Conservation (phyloP, 2,888 invertebrate species). For the Phengaris arion region DNA sequence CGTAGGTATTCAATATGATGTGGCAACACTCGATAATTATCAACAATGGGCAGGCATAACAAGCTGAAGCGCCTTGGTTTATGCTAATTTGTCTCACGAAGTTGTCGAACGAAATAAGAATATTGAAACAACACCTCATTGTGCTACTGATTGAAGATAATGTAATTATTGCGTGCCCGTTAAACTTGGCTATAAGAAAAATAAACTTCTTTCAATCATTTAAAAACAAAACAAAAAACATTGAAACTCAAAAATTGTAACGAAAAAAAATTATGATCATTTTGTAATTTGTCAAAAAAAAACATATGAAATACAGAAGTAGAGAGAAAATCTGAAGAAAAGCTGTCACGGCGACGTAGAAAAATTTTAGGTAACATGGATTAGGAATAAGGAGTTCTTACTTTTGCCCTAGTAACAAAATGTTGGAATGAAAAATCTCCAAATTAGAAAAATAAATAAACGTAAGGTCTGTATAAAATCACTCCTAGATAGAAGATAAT, state of each 20-base stretch:
- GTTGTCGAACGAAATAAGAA: conserved; percentile 35
- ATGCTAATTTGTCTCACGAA: conserved; percentile 38
- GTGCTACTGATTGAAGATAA: conserved; percentile 21
- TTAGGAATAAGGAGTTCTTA: neutral
- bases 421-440: neutral
- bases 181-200: neutral
- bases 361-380: neutral
- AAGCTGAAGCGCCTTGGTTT: conserved; percentile 32
- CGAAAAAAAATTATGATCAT: no score
- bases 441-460: neutral
- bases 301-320: neutral
- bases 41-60: conserved; percentile 12
- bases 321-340: neutral
- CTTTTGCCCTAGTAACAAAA: neutral
- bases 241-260: no score
- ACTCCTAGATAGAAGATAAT: neutral
- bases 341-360: neutral
- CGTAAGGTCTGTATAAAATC: neutral
- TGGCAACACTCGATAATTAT: conserved; percentile 11
- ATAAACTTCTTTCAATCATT: conserved; percentile 8
- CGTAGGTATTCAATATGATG: neutral
- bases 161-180: conserved; percentile 7
- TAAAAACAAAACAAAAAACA: no score
- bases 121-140: conserved; percentile 23
- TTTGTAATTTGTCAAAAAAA: neutral